Base-by-base conservation (phyloP, 2,888 invertebrate genomes). In the Pammene aurita region DNA sequence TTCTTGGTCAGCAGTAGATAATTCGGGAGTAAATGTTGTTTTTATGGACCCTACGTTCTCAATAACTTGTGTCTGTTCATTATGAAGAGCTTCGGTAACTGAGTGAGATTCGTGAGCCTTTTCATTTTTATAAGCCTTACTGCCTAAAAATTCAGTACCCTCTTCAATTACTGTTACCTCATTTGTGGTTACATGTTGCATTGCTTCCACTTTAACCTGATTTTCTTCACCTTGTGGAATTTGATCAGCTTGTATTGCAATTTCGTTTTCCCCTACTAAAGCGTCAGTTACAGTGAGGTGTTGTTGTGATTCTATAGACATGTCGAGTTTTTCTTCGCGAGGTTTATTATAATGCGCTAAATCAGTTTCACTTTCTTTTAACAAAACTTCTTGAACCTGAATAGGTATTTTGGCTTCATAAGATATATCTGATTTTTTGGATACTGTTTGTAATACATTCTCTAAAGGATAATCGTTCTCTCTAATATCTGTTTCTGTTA, bases 401-500 rank as follows among this genome's bases (percentile, higher is more conserved):
- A 88, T 72, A 4, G 86, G 83, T 58, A 84, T 72, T 65, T 76
- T 81, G n/a, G 83, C 74, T 70, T 84, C 81, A 73, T 80, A 78
- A 11, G 73, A 73, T 69, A 80, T 70, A 62, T 80, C 75, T 54
- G 76, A 72, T 67, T 76, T 71, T 55, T 76, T 79, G n/a, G 71
- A 71, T 41, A 71, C 57, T 44, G 73, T 72, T 50, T 70, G 64
- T 67, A 67, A 69, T 66, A 70, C 76, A 44, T 66, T 66, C 34
- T 80, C 74, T 14, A 84, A 72, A 2, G 66, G 38, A 6, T 76
- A 73, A 86, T 93, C 94, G 73, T 87, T 90, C 72, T 94, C 94
- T 42, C 82, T 88, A 61, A 85, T 78, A 74, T 92, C 82, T 41
- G 86, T 82, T 81, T 95, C 93, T 13, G 87, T 90, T 11, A 95